Evolutionary conservation across 2,888 invertebrate species (phyloP).

Genomic region (Heliconius erato): DNA sequence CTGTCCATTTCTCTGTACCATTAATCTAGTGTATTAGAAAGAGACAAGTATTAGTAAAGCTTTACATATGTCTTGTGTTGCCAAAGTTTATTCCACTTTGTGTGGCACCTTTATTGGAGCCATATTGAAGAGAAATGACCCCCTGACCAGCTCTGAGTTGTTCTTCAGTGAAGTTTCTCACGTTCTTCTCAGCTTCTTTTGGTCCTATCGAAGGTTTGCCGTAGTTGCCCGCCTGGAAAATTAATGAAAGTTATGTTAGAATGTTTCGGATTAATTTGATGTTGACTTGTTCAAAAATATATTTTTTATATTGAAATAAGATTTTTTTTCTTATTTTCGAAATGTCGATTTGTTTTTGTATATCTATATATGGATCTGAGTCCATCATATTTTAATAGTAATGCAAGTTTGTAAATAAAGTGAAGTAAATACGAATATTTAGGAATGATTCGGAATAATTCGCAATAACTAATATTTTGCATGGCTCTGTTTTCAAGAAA

Average conservation of each 20-base stretch:
- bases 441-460: too few species aligned
- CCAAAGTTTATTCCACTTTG: conserved; percentile 99
- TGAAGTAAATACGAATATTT: too few species aligned
- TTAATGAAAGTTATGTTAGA: not conserved
- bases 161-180: conserved; percentile 96
- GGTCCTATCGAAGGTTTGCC: conserved; percentile 97
- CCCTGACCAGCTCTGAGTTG: conserved; percentile 96
- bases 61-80: conserved; percentile 98
- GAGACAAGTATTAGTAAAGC: conserved; percentile 30
- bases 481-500: too few species aligned
- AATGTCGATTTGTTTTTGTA: too few species aligned
- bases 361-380: too few species aligned
- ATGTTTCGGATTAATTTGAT: not conserved
- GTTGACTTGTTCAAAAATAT: too few species aligned
- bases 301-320: too few species aligned
- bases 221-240: conserved; percentile 90
- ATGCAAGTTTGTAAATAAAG: too few species aligned
- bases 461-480: too few species aligned
- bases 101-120: conserved; percentile 98
- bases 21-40: conserved; percentile 40
- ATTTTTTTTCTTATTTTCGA: too few species aligned
- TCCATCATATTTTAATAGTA: too few species aligned
- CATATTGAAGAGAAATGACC: conserved; percentile 97
- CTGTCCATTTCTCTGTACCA: conserved; percentile 34
- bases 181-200: conserved; percentile 98